Conservation (phyloP, 2,797 vertebrate genomes). For the Austrolebias charrua region DNA sequence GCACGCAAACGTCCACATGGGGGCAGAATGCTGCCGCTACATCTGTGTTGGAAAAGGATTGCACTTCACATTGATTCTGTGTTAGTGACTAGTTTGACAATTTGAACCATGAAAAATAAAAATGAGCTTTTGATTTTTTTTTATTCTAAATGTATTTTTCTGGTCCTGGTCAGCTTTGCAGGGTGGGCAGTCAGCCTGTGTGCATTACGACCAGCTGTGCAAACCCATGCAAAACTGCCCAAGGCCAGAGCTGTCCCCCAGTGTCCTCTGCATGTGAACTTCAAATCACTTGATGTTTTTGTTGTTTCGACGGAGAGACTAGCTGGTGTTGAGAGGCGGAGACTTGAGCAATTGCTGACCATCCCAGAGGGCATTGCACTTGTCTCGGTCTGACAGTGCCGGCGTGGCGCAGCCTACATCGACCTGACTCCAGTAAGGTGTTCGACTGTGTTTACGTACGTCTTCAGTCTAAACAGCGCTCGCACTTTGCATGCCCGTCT, state of each 20-base stretch:
- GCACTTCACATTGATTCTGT: too few species aligned
- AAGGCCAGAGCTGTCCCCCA: slow-evolving; percentile 45
- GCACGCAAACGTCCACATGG: slow-evolving; percentile 50
- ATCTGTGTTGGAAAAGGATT: too few species aligned
- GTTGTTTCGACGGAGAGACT: slow-evolving; percentile 70
- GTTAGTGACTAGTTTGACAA: not conserved
- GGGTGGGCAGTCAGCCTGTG: slow-evolving; percentile 84
- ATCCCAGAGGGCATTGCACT: slow-evolving; percentile 93
- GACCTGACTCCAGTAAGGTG: not conserved
- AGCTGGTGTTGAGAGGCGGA: slow-evolving; percentile 96
- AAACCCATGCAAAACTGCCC: slow-evolving; percentile 88
- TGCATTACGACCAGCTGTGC: slow-evolving; percentile 79
- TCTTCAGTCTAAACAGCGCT: not conserved
- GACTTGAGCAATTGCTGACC: slow-evolving; percentile 92
- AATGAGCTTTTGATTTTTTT: not conserved
- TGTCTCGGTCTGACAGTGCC: slow-evolving; percentile 98
- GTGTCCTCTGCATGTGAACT: not conserved
- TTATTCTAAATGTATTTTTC: slow-evolving; percentile 14
- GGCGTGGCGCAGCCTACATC: slow-evolving; percentile 81
- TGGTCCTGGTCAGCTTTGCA: slow-evolving; percentile 80
- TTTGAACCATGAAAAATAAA: too few species aligned
- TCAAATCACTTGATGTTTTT: not conserved
- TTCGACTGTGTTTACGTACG: fast-evolving
- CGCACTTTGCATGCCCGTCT: not conserved
- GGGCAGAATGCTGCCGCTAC: slow-evolving; percentile 26